phyloP scores from a whole-genome alignment of 37 sponge, comb jelly and placozoan genomes.

The Hormiphora californensis region DNA sequence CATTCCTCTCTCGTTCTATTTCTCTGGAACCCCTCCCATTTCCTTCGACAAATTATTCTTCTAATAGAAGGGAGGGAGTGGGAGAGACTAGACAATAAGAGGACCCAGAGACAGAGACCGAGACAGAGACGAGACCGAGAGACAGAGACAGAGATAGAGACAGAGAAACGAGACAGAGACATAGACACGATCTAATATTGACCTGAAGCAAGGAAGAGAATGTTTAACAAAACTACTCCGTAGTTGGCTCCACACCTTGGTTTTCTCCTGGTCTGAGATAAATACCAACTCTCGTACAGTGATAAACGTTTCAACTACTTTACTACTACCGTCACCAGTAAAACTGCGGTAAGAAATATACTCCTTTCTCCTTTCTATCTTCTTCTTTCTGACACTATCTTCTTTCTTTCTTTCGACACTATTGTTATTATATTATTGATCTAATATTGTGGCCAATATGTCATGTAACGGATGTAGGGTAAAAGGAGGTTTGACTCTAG shows the following conservation, averaged over 20 bases:
- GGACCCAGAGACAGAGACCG: not conserved
- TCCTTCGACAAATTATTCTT: too few species aligned
- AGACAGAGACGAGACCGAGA: not conserved
- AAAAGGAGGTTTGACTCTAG: too few species aligned
- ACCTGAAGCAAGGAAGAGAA: not conserved
- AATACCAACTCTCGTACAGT: constrained; percentile 92
- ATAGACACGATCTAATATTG: not conserved
- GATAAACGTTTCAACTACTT: constrained; percentile 96
- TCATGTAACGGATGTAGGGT: too few species aligned
- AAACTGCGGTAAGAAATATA: constrained; percentile 91
- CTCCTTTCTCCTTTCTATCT: too few species aligned
- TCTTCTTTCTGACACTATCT: too few species aligned
- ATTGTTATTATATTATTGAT: too few species aligned
- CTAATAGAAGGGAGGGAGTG: too few species aligned
- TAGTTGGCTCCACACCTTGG: constrained; percentile 92
- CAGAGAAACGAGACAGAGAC: not conserved
- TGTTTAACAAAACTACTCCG: too few species aligned
- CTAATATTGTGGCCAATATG: too few species aligned
- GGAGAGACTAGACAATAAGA: not conserved
- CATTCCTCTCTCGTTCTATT: too few species aligned
- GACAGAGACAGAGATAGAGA: not conserved
- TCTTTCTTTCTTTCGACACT: too few species aligned
- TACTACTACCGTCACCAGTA: constrained; percentile 94
- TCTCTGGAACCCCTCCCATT: too few species aligned
- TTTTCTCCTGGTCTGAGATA: constrained; percentile 98